phyloP scores from a whole-genome alignment of 2,888 invertebrate genomes.

The Ariolimax columbianus region DNA sequence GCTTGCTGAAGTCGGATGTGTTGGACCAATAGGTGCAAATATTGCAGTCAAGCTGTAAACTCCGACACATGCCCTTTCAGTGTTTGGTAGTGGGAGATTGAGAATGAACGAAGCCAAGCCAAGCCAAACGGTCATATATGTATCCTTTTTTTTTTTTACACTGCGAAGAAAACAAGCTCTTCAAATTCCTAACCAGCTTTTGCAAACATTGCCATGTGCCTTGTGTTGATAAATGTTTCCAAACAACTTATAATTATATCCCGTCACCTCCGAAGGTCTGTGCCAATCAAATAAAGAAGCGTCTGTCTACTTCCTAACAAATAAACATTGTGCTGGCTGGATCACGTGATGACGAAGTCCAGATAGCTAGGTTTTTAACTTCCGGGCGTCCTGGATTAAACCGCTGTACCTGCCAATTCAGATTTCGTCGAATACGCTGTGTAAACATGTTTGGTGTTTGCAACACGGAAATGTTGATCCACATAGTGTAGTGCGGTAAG shows the following conservation, averaged over 20 bases:
- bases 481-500: not conserved
- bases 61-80: no score
- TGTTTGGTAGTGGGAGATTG: no score
- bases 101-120: no score
- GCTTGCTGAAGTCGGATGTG: no score
- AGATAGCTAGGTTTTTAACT: slow-evolving; percentile 18
- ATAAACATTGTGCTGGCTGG: not conserved
- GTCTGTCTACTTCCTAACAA: not conserved
- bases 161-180: not conserved
- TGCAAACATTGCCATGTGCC: not conserved
- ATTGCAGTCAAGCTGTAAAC: no score
- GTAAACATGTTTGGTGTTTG: not conserved
- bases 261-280: not conserved
- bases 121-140: no score
- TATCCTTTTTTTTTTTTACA: no score
- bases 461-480: no score
- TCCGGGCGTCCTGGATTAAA: slow-evolving; percentile 19
- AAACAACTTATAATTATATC: not conserved
- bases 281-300: not conserved
- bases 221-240: not conserved
- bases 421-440: not conserved
- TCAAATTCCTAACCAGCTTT: not conserved
- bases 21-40: no score
- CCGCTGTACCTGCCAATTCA: not conserved
- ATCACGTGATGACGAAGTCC: slow-evolving; percentile 11